Conservation (phyloP, 2,888 invertebrate genomes). For the Caenorhabditis auriculariae region DNA sequence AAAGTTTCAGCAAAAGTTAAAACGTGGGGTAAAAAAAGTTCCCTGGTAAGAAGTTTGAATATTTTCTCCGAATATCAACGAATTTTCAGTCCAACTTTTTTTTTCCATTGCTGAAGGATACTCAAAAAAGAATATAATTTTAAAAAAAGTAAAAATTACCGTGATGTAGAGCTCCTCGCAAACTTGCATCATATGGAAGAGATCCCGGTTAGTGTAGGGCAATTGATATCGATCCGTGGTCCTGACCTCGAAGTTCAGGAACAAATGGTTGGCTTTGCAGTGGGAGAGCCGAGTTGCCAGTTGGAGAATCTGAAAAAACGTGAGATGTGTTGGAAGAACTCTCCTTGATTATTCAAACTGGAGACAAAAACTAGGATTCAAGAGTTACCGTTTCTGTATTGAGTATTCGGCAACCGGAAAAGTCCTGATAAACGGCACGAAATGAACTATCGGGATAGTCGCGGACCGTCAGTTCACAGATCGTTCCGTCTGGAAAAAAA, state of each 20-base stretch:
- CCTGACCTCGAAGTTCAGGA: constrained; percentile 58
- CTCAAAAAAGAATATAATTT: too few species aligned
- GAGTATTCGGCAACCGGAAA: constrained; percentile 64
- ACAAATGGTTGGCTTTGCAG: constrained; percentile 56
- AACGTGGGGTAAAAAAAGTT: too few species aligned
- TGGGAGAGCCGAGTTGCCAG: constrained; percentile 49
- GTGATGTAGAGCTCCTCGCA: constrained; percentile 53
- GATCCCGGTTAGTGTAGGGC: constrained; percentile 55
- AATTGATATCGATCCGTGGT: constrained; percentile 57
- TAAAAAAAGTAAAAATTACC: too few species aligned
- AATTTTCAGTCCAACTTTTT: too few species aligned
- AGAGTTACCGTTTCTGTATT: constrained; percentile 50
- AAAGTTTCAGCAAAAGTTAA: too few species aligned
- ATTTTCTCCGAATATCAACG: too few species aligned
- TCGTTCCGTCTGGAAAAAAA: constrained; percentile 20
- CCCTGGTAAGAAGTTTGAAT: too few species aligned
- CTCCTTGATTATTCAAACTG: not conserved
- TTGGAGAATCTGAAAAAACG: constrained; percentile 34
- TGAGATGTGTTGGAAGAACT: not conserved
- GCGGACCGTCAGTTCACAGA: constrained; percentile 50
- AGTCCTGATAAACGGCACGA: constrained; percentile 71
- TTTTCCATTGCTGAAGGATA: not conserved
- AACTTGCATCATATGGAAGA: constrained; percentile 57
- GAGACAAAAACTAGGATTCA: too few species aligned
- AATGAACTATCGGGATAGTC: constrained; percentile 69